These are phyloP conservation scores for Epizoanthus scotinus DNA, from an alignment of 92 coral and sea anemone genomes.

Conservation along the genomic window DNA sequence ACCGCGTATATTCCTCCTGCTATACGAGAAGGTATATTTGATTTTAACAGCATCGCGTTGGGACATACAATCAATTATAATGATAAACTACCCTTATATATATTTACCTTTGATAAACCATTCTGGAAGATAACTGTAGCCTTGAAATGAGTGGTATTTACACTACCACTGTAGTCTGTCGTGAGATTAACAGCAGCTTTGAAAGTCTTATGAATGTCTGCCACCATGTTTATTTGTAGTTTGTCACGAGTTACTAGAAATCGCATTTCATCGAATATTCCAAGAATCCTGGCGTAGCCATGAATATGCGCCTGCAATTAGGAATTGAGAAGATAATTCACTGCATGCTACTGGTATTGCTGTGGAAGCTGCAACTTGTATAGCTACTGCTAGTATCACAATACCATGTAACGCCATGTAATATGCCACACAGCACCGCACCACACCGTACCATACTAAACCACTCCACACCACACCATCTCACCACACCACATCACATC, in stretches of 20 bases:
- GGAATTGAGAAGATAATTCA: not conserved
- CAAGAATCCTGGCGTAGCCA: conserved; percentile 85
- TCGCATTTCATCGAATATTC: conserved; percentile 87
- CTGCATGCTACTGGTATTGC: not conserved
- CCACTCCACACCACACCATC: too few species aligned
- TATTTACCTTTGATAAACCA: conserved; percentile 86
- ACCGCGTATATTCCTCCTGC: too few species aligned
- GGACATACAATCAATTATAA: too few species aligned
- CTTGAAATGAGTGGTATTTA: conserved; percentile 80
- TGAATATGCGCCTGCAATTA: conserved; percentile 68
- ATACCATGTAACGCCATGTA: not conserved
- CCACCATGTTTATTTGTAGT: conserved; percentile 71
- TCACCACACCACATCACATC: too few species aligned
- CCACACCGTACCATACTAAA: too few species aligned
- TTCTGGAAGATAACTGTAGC: conserved; percentile 78
- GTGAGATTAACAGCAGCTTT: conserved; percentile 73
- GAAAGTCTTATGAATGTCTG: conserved; percentile 73
- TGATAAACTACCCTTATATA: not conserved
- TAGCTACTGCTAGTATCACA: not conserved
- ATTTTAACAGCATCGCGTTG: too few species aligned
- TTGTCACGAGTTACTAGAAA: conserved; percentile 73
- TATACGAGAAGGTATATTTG: too few species aligned
- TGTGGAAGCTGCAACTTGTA: too few species aligned
- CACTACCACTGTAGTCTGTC: conserved; percentile 78
- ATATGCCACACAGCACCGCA: too few species aligned